Conservation (phyloP, 2,113 vertebrate species). For the Bufo bufo region DNA sequence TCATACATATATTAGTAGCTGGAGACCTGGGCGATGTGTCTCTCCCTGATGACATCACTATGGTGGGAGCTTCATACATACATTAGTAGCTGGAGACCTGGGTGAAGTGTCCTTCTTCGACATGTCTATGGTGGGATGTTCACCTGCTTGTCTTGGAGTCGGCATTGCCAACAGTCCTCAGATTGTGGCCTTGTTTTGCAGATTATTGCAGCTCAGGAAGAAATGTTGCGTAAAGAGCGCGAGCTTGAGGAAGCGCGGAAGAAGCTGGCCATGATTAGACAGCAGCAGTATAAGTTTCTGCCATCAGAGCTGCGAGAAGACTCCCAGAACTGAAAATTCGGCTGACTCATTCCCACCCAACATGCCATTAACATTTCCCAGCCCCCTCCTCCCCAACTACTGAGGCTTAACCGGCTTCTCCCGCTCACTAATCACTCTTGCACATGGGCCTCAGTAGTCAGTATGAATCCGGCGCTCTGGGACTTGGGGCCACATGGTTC, state of each 20-base stretch:
- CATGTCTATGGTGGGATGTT: too few relatives aligned
- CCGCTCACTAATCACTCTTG: slow-evolving; percentile 37
- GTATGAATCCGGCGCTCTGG: background rate
- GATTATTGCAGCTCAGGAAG: slow-evolving; percentile 98
- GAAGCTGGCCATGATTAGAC: slow-evolving; percentile 92
- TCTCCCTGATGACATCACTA: too few relatives aligned
- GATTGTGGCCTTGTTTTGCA: slow-evolving; percentile 60
- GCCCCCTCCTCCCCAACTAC: background rate
- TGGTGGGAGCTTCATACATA: too few relatives aligned
- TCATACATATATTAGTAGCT: too few relatives aligned
- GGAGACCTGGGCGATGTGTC: too few relatives aligned
- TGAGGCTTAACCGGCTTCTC: slow-evolving; percentile 25
- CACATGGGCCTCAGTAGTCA: background rate
- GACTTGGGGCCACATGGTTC: background rate
- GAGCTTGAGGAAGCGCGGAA: slow-evolving; percentile 93
- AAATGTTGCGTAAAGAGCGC: slow-evolving; percentile 95
- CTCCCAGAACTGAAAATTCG: slow-evolving; percentile 70
- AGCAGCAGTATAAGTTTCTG: slow-evolving; percentile 98
- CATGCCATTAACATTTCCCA: background rate
- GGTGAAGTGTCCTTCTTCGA: too few relatives aligned
- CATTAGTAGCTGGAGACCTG: too few relatives aligned
- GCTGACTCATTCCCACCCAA: background rate
- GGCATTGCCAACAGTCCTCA: background rate
- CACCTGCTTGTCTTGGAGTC: too few relatives aligned
- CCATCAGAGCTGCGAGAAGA: slow-evolving; percentile 93